phyloP scores from a whole-genome alignment of 2,888 invertebrate genomes.

The Pharmacophagus antenor region DNA sequence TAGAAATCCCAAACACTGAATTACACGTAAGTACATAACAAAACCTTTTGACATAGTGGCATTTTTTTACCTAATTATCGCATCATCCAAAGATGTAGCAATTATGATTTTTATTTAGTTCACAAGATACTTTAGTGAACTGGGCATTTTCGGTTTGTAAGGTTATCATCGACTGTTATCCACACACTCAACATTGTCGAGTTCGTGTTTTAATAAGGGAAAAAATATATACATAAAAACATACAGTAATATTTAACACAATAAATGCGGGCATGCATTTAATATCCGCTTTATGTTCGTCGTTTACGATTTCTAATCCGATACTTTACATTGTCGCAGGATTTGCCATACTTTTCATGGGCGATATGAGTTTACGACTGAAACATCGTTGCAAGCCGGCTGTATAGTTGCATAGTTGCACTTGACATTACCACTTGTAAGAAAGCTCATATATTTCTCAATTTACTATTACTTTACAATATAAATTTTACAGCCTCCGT shows the following conservation, averaged over 20 bases:
- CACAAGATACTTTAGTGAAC: too few relatives aligned
- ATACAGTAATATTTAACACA: conserved; percentile 25
- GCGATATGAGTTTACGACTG: conserved; percentile 21
- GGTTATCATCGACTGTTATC: not conserved
- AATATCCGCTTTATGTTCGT: conserved; percentile 29
- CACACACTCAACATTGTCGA: conserved; percentile 8
- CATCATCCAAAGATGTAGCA: too few relatives aligned
- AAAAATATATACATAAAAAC: conserved; percentile 23
- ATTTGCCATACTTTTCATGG: conserved; percentile 21
- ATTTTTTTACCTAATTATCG: too few relatives aligned
- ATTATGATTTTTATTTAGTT: too few relatives aligned
- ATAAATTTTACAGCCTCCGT: not conserved
- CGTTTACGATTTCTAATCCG: conserved; percentile 27
- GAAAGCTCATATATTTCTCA: not conserved
- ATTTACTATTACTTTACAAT: not conserved
- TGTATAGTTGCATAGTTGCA: conserved; percentile 11
- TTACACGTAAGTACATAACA: too few relatives aligned
- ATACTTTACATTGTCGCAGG: conserved; percentile 27
- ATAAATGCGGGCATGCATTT: conserved; percentile 34
- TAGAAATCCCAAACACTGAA: too few relatives aligned
- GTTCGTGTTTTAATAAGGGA: not conserved
- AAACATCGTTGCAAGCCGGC: conserved; percentile 10
- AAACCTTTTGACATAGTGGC: too few relatives aligned
- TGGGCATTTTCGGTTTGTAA: too few relatives aligned
- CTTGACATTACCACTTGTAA: not conserved